Percentiles rank a stretch among this genome's conserved stretches.
Conservation (phyloP, 2,888 invertebrate genomes). For the Dasysyrphus albostriatus region DNA sequence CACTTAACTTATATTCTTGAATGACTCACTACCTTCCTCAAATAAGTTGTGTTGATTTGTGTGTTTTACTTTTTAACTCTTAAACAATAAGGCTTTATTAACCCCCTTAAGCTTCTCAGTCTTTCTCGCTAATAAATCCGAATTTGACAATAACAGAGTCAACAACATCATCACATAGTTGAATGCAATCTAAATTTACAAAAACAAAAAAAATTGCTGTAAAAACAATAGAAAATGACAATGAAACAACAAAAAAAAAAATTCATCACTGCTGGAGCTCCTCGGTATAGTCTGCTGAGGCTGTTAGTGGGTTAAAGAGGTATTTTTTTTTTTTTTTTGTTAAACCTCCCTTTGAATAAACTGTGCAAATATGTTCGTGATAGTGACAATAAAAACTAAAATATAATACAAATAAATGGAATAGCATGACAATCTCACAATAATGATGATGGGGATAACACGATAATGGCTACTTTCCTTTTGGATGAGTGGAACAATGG, state of each 20-base stretch:
- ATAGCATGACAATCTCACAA: slow-evolving; percentile 57
- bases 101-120: not conserved
- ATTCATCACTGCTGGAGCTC: slow-evolving; percentile 9
- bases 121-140: slow-evolving; percentile 43
- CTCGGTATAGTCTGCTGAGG: not conserved
- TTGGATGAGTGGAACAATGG: slow-evolving; percentile 58
- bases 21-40: not conserved
- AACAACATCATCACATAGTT: slow-evolving; percentile 18
- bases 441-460: slow-evolving; percentile 58
- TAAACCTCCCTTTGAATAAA: not conserved
- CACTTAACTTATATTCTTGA: too few relatives aligned
- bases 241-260: slow-evolving; percentile 16
- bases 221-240: slow-evolving; percentile 33
- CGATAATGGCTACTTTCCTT: slow-evolving; percentile 65
- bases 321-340: not conserved
- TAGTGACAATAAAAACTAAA: slow-evolving; percentile 38
- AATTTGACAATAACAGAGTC: slow-evolving; percentile 48
- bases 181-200: slow-evolving; percentile 22
- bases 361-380: slow-evolving; percentile 26
- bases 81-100: not conserved
- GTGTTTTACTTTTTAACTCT: not conserved
- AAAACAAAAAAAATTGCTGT: slow-evolving; percentile 11
- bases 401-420: slow-evolving; percentile 28
- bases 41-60: not conserved
- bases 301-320: not conserved